Base-by-base conservation (phyloP, 2,888 invertebrate species). In the Blastobasis adustella region DNA sequence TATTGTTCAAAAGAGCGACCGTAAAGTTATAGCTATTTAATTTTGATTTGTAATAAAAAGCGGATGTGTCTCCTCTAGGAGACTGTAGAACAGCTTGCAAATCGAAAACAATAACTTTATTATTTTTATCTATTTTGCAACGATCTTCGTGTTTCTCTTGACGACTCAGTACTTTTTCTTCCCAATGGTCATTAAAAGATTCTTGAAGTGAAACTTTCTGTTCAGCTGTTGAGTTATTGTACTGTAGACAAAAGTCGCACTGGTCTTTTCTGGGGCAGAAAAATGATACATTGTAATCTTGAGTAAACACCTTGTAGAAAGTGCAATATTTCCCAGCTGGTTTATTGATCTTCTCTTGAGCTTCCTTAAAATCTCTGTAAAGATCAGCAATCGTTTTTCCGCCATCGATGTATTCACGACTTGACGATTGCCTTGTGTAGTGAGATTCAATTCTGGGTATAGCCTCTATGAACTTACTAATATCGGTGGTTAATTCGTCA, bases 1-100 rank as follows among this genome's bases (percentile, higher is more conserved):
- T 23, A 23, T 23, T 23, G 23, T 23, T 23, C 23, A 23, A 23
- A 23, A 23, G 23, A 23, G 23, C 23, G 23, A 23, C 23, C 3
- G 23, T 23, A 23, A 23, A 23, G 3, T 23, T 57, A 37, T 54
- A 54, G 47, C 53, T 54, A 51, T 61, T 58, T 23, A 64, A 45
- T 49, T 60, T 57, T 6, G 54, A 57, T 55, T 56, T 61, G 45
- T 62, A 60, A 52, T 58, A 63, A 49, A 62, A 62, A 9, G 40
- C 53, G 44, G 58, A 59, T 6, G 57, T 50, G 46, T 59, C 52
- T 5, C 57, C 61, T 49, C 51, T 54, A 38, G 60, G 60, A 7
- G 53, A 55, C 51, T 59, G 62, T 23, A 61, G 45, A 46, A 61
- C 58, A 37, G 61, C 60, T 57, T 62, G 57, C 10, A 61, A 41